phyloP scores from a whole-genome alignment of 2,888 invertebrate genomes.

The Caenorhabditis macrosperma region DNA sequence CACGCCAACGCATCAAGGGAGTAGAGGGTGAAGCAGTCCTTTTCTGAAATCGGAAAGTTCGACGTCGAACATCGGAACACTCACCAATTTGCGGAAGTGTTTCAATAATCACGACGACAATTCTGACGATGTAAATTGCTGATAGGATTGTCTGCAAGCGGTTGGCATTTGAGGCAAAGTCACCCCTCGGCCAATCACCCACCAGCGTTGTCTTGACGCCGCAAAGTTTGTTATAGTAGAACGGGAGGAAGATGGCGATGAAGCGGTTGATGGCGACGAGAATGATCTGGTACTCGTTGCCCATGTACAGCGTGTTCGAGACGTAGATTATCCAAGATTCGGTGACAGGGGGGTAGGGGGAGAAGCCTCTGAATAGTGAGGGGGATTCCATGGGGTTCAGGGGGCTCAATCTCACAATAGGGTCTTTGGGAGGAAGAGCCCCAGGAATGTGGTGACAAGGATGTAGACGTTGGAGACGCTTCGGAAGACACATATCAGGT shows the following conservation, averaged over 20 bases:
- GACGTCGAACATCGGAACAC: background rate
- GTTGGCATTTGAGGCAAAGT: too few relatives aligned
- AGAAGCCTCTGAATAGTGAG: conserved; percentile 32
- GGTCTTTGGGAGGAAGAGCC: conserved; percentile 39
- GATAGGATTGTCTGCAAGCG: conserved; percentile 10
- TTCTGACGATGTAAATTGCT: conserved; percentile 6
- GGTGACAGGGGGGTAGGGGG: conserved; percentile 10
- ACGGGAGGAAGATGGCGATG: conserved; percentile 26
- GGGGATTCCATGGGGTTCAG: background rate
- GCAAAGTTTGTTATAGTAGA: conserved; percentile 16
- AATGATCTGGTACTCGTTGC: conserved; percentile 51
- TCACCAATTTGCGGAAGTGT: background rate
- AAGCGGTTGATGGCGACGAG: conserved; percentile 44
- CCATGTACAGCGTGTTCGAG: conserved; percentile 29
- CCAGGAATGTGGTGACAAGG: conserved; percentile 23
- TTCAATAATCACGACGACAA: conserved; percentile 7
- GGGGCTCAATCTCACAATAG: conserved; percentile 23
- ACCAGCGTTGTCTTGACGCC: conserved; percentile 26
- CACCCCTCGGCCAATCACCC: background rate
- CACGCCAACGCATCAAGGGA: background rate
- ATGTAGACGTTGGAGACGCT: conserved; percentile 37
- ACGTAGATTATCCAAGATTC: conserved; percentile 35
- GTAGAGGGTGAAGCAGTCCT: conserved; percentile 1
- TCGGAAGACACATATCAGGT: conserved; percentile 46
- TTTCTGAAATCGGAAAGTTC: conserved; percentile 1